phyloP scores from a whole-genome alignment of 2,113 vertebrate species.

The Callospermophilus lateralis region DNA sequence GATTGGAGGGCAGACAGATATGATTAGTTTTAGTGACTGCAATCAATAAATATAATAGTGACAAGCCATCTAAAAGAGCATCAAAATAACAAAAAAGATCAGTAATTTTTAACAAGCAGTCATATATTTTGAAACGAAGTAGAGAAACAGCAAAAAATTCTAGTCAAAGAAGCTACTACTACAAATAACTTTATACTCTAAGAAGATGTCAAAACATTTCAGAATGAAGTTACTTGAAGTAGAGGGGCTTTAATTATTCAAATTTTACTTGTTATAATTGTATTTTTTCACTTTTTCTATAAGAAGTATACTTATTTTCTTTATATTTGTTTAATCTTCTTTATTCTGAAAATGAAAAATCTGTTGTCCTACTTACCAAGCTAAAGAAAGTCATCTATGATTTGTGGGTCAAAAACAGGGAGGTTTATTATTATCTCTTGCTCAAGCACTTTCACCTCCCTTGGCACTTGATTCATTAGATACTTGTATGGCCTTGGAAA shows the following conservation, averaged over 20 bases:
- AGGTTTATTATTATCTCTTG: conserved; percentile 58
- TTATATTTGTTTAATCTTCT: conserved; percentile 1
- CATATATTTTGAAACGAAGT: not conserved
- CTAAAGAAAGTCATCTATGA: conserved; percentile 45
- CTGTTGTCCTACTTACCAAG: conserved; percentile 58
- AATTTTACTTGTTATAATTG: not conserved
- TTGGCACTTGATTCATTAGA: conserved; percentile 72
- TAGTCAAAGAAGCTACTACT: not conserved
- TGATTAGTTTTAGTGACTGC: not conserved
- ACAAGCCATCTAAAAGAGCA: not conserved
- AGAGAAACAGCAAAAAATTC: not conserved
- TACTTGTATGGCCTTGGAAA: conserved; percentile 66
- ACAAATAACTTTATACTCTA: not conserved
- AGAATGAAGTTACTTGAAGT: not conserved
- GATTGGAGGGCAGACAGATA: not conserved
- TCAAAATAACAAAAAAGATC: not conserved
- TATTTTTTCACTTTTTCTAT: not conserved
- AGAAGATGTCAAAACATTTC: not conserved
- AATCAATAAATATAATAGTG: not conserved
- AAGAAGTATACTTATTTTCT: not conserved
- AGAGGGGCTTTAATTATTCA: not conserved
- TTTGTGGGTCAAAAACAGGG: conserved; percentile 38
- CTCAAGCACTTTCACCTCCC: conserved; percentile 61
- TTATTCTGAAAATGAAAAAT: not conserved
- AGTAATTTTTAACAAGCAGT: not conserved